These are phyloP conservation scores for Chaetodon auriga DNA, from an alignment of 2,113 vertebrate species.

Conservation along the genomic window DNA sequence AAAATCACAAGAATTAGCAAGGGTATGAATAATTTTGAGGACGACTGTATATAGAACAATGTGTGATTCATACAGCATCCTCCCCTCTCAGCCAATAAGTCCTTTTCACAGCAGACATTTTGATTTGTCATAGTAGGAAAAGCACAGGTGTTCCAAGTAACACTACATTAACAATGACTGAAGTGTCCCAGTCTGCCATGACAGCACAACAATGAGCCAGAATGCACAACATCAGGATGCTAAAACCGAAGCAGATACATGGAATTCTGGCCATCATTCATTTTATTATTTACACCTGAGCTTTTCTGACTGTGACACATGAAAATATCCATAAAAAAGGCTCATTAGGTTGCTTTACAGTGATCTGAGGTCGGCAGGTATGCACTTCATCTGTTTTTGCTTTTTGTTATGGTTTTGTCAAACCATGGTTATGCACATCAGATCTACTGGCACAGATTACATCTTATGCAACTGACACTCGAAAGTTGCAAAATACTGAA, in stretches of 20 bases:
- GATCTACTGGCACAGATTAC: neutral
- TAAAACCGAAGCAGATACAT: neutral
- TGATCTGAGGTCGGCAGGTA: too few relatives aligned
- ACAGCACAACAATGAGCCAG: too few relatives aligned
- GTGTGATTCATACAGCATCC: neutral
- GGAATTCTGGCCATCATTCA: neutral
- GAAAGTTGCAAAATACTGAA: neutral
- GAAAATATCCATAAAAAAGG: too few relatives aligned
- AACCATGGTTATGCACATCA: neutral
- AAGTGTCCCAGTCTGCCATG: neutral
- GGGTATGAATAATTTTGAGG: too few relatives aligned
- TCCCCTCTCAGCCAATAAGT: too few relatives aligned
- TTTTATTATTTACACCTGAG: neutral
- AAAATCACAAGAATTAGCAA: too few relatives aligned
- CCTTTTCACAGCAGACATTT: neutral
- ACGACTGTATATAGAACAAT: too few relatives aligned
- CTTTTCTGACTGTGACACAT: neutral
- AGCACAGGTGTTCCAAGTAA: neutral
- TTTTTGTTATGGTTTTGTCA: neutral
- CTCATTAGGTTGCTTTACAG: too few relatives aligned
- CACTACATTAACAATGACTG: neutral
- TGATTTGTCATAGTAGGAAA: neutral
- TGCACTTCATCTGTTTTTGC: too few relatives aligned
- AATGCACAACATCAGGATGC: neutral
- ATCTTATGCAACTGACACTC: neutral